phyloP scores from a whole-genome alignment of 2,113 vertebrate genomes.

The Apodemus sylvaticus region DNA sequence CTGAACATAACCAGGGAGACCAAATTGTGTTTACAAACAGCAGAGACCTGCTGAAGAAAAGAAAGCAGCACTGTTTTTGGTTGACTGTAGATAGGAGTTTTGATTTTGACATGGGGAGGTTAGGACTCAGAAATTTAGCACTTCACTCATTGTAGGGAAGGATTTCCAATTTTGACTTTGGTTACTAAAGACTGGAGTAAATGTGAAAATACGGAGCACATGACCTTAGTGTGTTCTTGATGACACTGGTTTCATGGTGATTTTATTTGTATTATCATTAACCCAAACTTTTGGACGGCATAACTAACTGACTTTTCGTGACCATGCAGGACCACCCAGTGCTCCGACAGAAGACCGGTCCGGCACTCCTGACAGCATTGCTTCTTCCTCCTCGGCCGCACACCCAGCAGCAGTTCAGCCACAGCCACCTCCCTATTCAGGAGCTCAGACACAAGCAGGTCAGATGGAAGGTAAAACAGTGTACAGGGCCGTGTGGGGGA shows the following conservation, averaged over 20 bases:
- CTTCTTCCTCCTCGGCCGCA: conserved; percentile 94
- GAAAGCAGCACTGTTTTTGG: conserved; percentile 3
- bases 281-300: background rate
- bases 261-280: conserved; percentile 43
- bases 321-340: conserved; percentile 87
- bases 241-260: background rate
- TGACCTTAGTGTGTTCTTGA: background rate
- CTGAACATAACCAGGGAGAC: background rate
- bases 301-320: conserved; percentile 58
- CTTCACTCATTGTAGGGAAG: background rate
- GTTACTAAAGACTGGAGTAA: conserved; percentile 18
- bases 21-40: background rate
- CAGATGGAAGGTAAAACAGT: conserved; percentile 93
- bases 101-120: background rate
- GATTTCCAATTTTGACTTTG: conserved; percentile 9
- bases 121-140: background rate
- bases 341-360: conserved; percentile 94
- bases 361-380: conserved; percentile 96
- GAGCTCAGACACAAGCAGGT: conserved; percentile 90
- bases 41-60: background rate
- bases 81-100: background rate
- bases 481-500: background rate
- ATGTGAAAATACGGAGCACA: conserved; percentile 1
- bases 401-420: conserved; percentile 92
- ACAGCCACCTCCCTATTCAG: conserved; percentile 90